These are phyloP conservation scores for Hemiscyllium ocellatum DNA, from an alignment of 2,113 vertebrate species.

Conservation along the genomic window DNA sequence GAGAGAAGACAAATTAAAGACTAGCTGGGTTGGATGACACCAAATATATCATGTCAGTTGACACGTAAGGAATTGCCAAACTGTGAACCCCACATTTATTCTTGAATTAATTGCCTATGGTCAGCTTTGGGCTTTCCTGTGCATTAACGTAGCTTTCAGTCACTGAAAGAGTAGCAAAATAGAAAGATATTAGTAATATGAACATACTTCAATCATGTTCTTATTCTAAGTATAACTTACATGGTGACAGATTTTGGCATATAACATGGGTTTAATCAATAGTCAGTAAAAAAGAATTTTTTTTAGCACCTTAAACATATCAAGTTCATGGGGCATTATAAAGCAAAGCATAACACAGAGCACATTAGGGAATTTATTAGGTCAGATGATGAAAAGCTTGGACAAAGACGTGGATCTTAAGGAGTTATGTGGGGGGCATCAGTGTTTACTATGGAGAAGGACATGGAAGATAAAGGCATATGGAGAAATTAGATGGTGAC, in stretches of 20 bases:
- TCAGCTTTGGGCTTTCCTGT: neutral
- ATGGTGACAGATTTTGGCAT: neutral
- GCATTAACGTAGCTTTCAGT: neutral
- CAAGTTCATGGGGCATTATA: too few species aligned
- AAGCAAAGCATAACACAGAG: too few species aligned
- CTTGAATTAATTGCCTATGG: neutral
- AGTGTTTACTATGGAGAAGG: too few species aligned
- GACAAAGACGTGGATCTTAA: too few species aligned
- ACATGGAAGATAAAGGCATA: too few species aligned
- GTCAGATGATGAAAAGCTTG: too few species aligned
- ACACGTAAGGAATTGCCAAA: neutral
- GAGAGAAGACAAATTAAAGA: slow-evolving; percentile 6
- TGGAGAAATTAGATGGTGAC: too few species aligned
- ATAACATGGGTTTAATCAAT: neutral
- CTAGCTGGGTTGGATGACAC: neutral
- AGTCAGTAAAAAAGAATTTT: too few species aligned
- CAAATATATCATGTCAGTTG: neutral
- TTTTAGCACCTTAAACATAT: too few species aligned
- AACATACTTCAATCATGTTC: neutral
- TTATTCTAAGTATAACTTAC: neutral
- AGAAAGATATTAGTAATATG: neutral
- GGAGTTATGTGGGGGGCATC: too few species aligned
- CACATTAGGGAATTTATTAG: too few species aligned
- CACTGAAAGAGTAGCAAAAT: neutral
- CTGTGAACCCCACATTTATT: neutral